These are phyloP conservation scores for Felis chaus DNA, from an alignment of 2,113 vertebrate species.

Conservation along the genomic window DNA sequence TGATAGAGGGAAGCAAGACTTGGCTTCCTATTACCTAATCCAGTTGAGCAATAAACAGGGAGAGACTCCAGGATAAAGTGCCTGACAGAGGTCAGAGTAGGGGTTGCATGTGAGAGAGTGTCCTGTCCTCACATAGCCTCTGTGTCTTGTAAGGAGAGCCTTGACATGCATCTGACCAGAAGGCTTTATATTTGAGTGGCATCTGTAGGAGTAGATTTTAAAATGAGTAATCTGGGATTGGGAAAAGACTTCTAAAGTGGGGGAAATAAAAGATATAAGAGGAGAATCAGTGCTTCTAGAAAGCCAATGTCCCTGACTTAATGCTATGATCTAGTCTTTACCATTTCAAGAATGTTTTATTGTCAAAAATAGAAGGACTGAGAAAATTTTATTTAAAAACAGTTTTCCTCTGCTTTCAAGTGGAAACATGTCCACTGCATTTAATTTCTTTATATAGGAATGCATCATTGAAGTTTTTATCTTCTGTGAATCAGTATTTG, in stretches of 20 bases:
- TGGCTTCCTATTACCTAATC: conserved; percentile 33
- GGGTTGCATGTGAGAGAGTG: neutral
- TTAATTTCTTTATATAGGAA: conserved; percentile 21
- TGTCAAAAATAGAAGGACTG: neutral
- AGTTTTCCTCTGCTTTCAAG: neutral
- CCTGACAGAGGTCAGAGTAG: neutral
- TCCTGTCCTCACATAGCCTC: neutral
- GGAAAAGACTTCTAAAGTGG: neutral
- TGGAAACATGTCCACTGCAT: neutral
- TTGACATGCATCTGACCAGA: neutral
- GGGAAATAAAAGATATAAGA: neutral
- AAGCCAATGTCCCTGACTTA: neutral
- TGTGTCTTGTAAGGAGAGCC: neutral
- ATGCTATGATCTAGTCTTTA: neutral
- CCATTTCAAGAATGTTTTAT: neutral
- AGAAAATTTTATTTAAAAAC: neutral
- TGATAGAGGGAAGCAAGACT: neutral
- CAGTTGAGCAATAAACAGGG: conserved; percentile 36
- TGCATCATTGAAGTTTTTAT: neutral
- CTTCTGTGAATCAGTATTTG: neutral
- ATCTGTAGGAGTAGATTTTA: neutral
- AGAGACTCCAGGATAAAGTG: neutral
- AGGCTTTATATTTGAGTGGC: neutral
- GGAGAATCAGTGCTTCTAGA: neutral
- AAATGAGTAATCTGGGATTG: neutral